phyloP scores from a whole-genome alignment of 2,113 vertebrate genomes.

The Boulengeromyrus knoepffleri region DNA sequence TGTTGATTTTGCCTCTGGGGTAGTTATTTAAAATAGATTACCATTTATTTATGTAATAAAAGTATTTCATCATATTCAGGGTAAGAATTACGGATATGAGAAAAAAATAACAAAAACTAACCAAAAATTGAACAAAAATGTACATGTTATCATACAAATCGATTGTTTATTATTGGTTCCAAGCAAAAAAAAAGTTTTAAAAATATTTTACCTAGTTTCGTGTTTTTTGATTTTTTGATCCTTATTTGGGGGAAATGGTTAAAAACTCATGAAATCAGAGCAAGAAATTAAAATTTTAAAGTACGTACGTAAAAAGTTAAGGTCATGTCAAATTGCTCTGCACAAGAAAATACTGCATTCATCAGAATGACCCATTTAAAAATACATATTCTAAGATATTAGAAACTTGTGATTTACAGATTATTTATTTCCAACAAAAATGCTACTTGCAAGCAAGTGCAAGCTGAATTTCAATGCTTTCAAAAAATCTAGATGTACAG shows the following conservation, averaged over 20 bases:
- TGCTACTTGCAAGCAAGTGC: too few species aligned
- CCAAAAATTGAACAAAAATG: neutral
- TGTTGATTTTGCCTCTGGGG: neutral
- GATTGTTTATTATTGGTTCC: too few species aligned
- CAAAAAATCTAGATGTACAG: neutral
- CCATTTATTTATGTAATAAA: neutral
- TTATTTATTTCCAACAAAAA: too few species aligned
- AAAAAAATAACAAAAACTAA: neutral
- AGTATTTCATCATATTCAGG: neutral
- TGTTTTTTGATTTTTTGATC: neutral
- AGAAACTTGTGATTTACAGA: too few species aligned
- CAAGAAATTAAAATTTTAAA: neutral
- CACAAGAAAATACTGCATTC: too few species aligned
- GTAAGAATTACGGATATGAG: neutral
- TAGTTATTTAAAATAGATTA: neutral
- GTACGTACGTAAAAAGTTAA: neutral
- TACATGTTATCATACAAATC: neutral
- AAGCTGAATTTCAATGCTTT: neutral
- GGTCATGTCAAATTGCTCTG: neutral
- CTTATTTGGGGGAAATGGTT: neutral
- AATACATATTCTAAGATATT: too few species aligned
- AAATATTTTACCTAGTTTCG: neutral
- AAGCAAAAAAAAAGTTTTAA: neutral
- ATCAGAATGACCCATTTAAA: neutral
- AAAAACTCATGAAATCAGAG: neutral